Evolutionary conservation across 2,113 vertebrate genomes (phyloP).

Genomic region (Cygnus atratus): DNA sequence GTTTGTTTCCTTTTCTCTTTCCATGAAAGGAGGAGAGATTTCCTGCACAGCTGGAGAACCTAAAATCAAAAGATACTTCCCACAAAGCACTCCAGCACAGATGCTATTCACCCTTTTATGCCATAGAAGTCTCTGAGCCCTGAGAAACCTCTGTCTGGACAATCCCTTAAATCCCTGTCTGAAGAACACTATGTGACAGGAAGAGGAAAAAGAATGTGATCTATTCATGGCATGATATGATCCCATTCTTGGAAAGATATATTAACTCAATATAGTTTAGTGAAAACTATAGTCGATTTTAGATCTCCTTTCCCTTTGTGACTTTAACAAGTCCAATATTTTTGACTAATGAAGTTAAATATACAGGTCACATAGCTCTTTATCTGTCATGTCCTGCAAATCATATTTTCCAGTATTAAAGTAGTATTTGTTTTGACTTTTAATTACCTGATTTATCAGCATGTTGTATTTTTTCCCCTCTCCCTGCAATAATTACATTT

Average conservation of each 20-base stretch:
- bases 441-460: constrained; percentile 68
- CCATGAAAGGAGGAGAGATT: background rate
- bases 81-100: background rate
- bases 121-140: background rate
- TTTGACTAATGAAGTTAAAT: constrained; percentile 21
- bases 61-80: background rate
- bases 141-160: background rate
- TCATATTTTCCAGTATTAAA: constrained; percentile 59
- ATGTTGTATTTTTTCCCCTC: constrained; percentile 39
- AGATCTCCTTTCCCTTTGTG: background rate
- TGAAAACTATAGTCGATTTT: background rate
- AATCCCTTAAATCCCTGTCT: background rate
- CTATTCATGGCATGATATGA: background rate
- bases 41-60: background rate
- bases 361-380: background rate
- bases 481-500: constrained; percentile 47
- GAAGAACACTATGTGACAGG: background rate
- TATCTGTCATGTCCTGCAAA: constrained; percentile 51
- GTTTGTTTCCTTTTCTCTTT: background rate
- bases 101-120: background rate
- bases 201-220: background rate
- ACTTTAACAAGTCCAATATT: background rate
- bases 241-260: background rate
- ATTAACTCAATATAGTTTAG: background rate
- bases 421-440: constrained; percentile 59